Evolutionary conservation across 2,113 vertebrate species (phyloP).

Genomic region (Tachysurus fulvidraco): DNA sequence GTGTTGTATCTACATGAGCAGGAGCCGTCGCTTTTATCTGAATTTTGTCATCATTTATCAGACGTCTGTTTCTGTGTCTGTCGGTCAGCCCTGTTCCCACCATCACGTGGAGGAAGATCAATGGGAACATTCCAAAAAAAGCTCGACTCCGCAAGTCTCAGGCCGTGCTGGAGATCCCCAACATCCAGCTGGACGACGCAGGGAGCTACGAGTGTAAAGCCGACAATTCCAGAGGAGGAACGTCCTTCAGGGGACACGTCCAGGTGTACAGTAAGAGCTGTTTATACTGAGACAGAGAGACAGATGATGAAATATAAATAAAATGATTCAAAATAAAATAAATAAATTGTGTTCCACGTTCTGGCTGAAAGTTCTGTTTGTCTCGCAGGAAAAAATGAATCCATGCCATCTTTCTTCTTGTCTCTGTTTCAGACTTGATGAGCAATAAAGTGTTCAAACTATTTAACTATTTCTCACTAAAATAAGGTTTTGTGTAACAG

Average conservation of each 20-base stretch:
- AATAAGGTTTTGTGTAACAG: neutral
- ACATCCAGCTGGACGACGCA: conserved; percentile 89
- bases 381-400: conserved; percentile 38
- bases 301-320: neutral
- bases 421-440: conserved; percentile 2
- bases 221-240: conserved; percentile 89
- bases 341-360: neutral
- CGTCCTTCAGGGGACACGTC: conserved; percentile 90
- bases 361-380: neutral
- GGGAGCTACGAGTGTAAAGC: conserved; percentile 94
- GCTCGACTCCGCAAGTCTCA: conserved; percentile 92
- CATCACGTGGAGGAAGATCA: conserved; percentile 96
- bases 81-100: conserved; percentile 88
- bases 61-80: conserved; percentile 9
- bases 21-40: neutral
- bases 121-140: conserved; percentile 92
- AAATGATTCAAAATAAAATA: neutral
- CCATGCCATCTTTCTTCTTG: neutral
- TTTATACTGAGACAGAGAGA: neutral
- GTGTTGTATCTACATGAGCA: neutral
- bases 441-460: neutral
- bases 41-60: neutral
- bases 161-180: conserved; percentile 94
- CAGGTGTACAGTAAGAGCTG: conserved; percentile 93
- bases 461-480: neutral